Base-by-base conservation (phyloP, 1,140 invertebrate genomes). In the Parasteatoda tepidariorum region DNA sequence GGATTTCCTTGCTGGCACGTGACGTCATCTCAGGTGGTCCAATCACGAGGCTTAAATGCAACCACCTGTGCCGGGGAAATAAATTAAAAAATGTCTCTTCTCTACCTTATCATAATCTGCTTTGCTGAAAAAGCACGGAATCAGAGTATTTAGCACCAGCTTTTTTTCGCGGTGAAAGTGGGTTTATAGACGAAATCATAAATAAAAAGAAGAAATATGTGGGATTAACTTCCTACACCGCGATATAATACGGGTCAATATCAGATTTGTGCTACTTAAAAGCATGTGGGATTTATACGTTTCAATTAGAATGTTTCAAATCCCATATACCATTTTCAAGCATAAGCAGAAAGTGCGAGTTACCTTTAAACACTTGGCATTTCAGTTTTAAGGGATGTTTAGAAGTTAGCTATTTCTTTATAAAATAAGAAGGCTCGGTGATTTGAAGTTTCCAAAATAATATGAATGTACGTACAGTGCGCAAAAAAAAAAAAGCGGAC, bases 1-100 rank as follows among this genome's bases (percentile, higher is more conserved):
- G 76, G 76, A 81, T 81, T 81, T 81, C 76, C 76, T 79, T 30
- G 66, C 64, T 54, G 38, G 30, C n/a, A 30, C 9, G 41, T 81
- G 76, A 81, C 33, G 76, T 81, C 76, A 81, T 38, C 31, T 15
- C 76, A 81, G 76, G 76, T 81, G 76, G 54, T 31, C 76, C 76
- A 81, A 81, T 81, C 54, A 67, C 11, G 64, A 31, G 30, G 22
- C 66, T 59, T 38, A 66, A 48, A 48, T n/a, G 22, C 75, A 78
- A 67, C 75, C 76, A 81, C 76, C 64, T 81, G 76, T 68, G 66
- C 30, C 4, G 55, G 28, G 34, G 13, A 31, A 33, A 64, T 22
- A 24, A 74, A 73, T 57, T 18, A 33, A 24, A 2, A 68, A 61
- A 26, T 61, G 22, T 55, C n/a, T 71, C 1, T 26, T 22, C 18